Evolutionary conservation across 1,140 invertebrate genomes (phyloP), one percentile per base, ranked within the genome.

Genomic region (Aricia agestis): DNA sequence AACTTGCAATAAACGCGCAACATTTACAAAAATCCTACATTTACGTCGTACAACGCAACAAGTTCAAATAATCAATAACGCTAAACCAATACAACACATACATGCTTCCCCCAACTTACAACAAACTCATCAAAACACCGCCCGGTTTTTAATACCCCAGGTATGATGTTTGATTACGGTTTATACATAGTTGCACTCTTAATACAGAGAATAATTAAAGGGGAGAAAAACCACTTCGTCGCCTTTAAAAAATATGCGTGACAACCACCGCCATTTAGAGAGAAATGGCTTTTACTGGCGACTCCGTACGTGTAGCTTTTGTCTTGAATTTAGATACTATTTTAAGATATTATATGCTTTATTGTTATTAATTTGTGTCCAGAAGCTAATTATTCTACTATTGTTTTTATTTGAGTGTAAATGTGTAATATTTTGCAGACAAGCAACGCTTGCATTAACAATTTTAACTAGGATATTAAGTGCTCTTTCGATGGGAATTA

Each of bases 141-240:
- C 45, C 45, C 10, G 11, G 11, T 9, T 52, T 52, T 52, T 52
- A 52, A 52, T 52, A 52, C 45, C 36, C 6, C 45, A 52, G 45
- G 45, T 52, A 15, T 52, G 45, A 52, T 52, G 45, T 52, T 2
- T 52, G 45, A 52, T 52, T 52, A 52, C 10, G 45, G 45, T 52
- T 9, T 52, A 52, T 13, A 52, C 45, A 52, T 15, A 52, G 45
- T 52, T 52, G 45, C 45, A 52, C 45, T 52, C 45, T 52, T 52
- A 52, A 52, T 52, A 52, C 13, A 52, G 45, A 52, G 45, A 52
- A 52, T 52, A 52, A 52, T 52, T 52, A 52, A 52, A 52, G 45
- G 45, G 45, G 45, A 52, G 45, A 13, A 13, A 4, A 52, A 52
- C 45, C 45, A 52, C 11, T 52, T 52, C 45, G 45, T 52, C 45